A percentile compares a stretch with the other conserved stretches of the same genome.
These are phyloP conservation scores for Sebastes itinus DNA, from an alignment of 2,797 vertebrate species.

Conservation along the genomic window DNA sequence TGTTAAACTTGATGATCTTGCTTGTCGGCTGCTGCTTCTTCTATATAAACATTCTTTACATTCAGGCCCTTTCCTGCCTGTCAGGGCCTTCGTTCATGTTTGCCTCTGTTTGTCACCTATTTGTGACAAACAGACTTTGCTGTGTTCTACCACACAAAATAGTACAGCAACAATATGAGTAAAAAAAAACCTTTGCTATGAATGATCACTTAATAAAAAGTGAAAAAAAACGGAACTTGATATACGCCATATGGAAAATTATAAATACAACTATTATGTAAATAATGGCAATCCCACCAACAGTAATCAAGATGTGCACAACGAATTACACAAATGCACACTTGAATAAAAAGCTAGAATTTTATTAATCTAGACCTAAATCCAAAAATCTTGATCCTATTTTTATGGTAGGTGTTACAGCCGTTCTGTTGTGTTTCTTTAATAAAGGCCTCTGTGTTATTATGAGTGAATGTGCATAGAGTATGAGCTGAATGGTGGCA, in stretches of 20 bases:
- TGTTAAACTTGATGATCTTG: neutral
- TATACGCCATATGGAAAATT: neutral
- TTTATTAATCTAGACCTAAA: neutral
- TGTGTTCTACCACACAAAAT: neutral
- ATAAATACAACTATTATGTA: neutral
- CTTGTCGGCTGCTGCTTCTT: neutral
- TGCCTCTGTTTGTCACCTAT: neutral
- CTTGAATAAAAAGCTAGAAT: neutral
- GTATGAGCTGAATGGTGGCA: conserved; percentile 14
- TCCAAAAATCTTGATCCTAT: rapidly evolving
- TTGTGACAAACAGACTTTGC: neutral
- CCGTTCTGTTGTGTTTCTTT: neutral
- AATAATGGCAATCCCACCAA: no score
- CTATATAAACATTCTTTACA: neutral
- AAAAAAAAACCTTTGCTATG: neutral
- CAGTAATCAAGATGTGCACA: no score
- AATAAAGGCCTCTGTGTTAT: neutral
- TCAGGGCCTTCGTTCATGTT: neutral
- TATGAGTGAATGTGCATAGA: neutral
- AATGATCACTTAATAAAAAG: neutral
- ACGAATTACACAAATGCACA: neutral
- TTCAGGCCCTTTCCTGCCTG: neutral
- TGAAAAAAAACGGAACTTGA: neutral
- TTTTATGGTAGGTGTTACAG: no score
- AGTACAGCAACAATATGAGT: neutral